Base-by-base conservation (phyloP, 2,888 invertebrate species). In the Cataglyphis rosenhaueri region DNA sequence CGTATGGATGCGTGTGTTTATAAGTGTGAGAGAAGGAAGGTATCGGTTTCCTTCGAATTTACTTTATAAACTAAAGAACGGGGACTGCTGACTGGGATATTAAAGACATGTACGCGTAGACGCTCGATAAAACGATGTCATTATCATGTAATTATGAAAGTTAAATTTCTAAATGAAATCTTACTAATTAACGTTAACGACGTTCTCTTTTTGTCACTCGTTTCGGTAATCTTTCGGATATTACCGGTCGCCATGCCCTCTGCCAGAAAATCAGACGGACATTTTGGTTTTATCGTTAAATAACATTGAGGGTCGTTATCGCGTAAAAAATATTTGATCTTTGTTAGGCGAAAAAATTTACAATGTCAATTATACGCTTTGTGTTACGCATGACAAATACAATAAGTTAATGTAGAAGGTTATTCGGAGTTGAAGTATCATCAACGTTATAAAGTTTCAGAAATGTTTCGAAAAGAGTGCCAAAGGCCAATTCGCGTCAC, bases 121-220 rank as follows among this genome's bases (percentile, higher is more conserved):
- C 57, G 70, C 35, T 48, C 86, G 88, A 87, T 91, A 89, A 88
- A 87, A 81, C 82, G 88, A 84, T 84, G 86, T 89, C 89, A 91
- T 92, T 93, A 92, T 91, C 91, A 89, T 90, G 90, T 92, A 92
- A 93, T 92, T 92, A 91, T 88, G 85, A 91, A 92, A 92, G 91
- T 92, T 92, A 89, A 92, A 91, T 91, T 71, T 92, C 86, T 82
- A 87, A 86, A 86, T 87, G 86, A 92, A 91, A 91, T 91, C 91
- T 89, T 84, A 87, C 88, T 91, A 92, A 92, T 92, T 91, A 92
- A 89, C 87, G 89, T 87, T 92, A 90, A 91, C 87, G 88, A 90
- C 88, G 86, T 90, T 88, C 90, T 85, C 84, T 86, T 84, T 82
- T 86, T 86, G 81, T 87, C 88, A 88, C 74, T 87, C 74, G 82